Evolutionary conservation across 2,797 vertebrate species (phyloP), one percentile per base, ranked within the genome.

Genomic region (Scarus forsteni): DNA sequence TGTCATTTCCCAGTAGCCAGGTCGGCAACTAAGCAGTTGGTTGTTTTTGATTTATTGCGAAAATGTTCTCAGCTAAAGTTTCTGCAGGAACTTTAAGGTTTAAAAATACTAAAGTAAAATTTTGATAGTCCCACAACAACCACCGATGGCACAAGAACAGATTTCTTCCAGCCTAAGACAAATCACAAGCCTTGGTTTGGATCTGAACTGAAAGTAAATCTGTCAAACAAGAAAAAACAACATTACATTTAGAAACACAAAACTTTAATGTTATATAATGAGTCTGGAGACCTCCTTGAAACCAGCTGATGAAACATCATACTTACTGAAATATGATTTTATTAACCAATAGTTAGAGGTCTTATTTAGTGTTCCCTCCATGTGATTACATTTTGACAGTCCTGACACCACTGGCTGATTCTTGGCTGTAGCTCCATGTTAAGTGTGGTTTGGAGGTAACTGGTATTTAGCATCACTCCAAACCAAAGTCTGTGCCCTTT

Each of bases 311-410:
- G 55, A 74, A 65, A 84, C 72, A 67, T 36, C 52, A 63, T 15
- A 69, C 44, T 59, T 73, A 40, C 42, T 38, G 48, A 65, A 60
- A 63, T 61, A 19, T 60, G 44, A 76, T 79, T 80, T 64, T 65
- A 62, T 73, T 54, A 84, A 81, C 38, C 43, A 71, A 51, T 46
- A 66, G 78, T 49, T 77, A 52, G 57, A 44, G 58, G 55, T 62
- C 42, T 61, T 59, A 53, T 79, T 81, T 75, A 61, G 56, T 46
- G 27, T 53, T 66, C 71, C 60, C 71, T 77, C 71, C 66, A 66
- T 79, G 52, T 80, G 79, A 88, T 88, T 70, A 80, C 81, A 62
- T 84, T 88, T 61, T 86, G 75, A 85, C 87, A 79, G 78, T 79
- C 77, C 63, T 66, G 78, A 90, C 87, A 83, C 75, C 73, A 73